These are phyloP conservation scores for Rhipidura dahli DNA, from an alignment of 2,113 vertebrate species.

Conservation along the genomic window DNA sequence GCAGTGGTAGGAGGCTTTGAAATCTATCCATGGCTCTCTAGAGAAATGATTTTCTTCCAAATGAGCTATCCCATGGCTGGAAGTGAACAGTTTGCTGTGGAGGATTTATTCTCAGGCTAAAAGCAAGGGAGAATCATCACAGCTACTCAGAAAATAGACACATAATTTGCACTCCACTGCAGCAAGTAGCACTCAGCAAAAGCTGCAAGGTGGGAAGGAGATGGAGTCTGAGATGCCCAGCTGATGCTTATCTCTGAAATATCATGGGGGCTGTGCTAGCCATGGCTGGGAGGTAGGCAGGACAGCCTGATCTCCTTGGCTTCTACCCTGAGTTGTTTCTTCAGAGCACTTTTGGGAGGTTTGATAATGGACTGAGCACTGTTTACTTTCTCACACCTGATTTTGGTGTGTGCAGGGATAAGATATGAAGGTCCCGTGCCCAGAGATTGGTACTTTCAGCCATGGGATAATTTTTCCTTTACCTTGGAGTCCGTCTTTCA, in stretches of 20 bases:
- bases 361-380: background rate
- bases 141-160: background rate
- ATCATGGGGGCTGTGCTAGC: background rate
- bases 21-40: slow-evolving; percentile 53
- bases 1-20: background rate
- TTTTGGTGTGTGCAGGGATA: background rate
- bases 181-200: background rate
- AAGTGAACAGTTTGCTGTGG: background rate
- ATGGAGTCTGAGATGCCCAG: background rate
- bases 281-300: background rate
- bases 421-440: background rate
- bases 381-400: background rate
- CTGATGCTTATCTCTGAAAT: background rate
- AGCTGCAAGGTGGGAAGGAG: background rate
- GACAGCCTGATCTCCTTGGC: background rate
- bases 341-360: background rate
- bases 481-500: rapidly evolving
- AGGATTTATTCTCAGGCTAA: background rate
- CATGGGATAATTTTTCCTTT: slow-evolving; percentile 27
- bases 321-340: background rate
- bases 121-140: background rate
- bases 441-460: background rate
- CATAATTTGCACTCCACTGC: background rate
- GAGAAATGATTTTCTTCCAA: background rate
- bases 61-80: slow-evolving; percentile 41